Conservation (phyloP, 2,888 invertebrate species). For the Cephus pygmeus region DNA sequence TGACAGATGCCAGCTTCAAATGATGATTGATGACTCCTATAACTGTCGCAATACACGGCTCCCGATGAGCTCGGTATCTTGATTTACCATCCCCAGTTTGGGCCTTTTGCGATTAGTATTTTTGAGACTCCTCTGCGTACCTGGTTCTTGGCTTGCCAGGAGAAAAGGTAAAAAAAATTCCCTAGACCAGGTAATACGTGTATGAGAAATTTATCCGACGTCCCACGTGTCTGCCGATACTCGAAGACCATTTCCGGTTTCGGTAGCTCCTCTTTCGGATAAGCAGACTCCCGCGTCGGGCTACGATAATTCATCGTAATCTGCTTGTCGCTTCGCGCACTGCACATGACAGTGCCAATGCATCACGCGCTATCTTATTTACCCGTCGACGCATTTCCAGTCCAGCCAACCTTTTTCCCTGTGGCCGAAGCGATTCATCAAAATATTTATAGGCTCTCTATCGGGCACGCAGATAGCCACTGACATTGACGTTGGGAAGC, state of each 20-base stretch:
- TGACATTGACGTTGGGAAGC: neutral
- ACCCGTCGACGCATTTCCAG: neutral
- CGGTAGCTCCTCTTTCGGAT: neutral
- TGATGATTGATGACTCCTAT: slow-evolving; percentile 61
- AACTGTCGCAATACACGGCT: slow-evolving; percentile 59
- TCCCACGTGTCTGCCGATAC: neutral
- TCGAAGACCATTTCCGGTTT: neutral
- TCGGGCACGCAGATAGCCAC: neutral
- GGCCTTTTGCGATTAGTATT: slow-evolving; percentile 11
- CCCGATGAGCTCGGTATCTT: slow-evolving; percentile 58
- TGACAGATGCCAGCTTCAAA: slow-evolving; percentile 55
- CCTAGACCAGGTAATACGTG: neutral
- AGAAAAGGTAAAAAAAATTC: neutral
- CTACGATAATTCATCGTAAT: neutral
- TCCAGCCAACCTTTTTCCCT: neutral
- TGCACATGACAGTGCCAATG: neutral
- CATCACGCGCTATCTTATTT: slow-evolving; percentile 10
- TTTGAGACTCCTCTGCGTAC: neutral
- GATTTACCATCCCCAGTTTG: slow-evolving; percentile 54
- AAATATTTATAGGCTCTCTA: neutral
- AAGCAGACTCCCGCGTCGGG: neutral
- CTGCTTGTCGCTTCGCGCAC: neutral
- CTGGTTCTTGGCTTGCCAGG: neutral
- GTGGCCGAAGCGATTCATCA: neutral
- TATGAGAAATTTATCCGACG: neutral